A percentile compares a stretch with the other conserved stretches of the same genome.
phyloP scores from a whole-genome alignment of 2,888 invertebrate species.

The Pycnomerus fuliginosus region DNA sequence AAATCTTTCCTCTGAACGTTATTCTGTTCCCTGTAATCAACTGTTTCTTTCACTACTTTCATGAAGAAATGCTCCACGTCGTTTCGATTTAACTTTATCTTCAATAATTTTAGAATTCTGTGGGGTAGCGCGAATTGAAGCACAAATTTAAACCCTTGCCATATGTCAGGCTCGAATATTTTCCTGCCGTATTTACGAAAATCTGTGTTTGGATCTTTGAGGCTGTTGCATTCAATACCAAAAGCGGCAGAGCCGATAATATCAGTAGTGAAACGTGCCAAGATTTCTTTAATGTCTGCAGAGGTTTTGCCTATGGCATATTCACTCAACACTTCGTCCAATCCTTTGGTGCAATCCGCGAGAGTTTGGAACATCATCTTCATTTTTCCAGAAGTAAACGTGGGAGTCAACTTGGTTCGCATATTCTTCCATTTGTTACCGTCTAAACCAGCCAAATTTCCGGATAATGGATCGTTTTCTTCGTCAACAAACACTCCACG shows the following conservation, averaged over 20 bases:
- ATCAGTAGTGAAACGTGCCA: too few species aligned
- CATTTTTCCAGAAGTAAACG: too few species aligned
- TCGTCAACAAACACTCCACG: slow-evolving; percentile 61
- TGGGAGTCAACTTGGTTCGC: slow-evolving; percentile 62
- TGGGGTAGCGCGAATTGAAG: slow-evolving; percentile 25
- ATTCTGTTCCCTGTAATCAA: slow-evolving; percentile 52
- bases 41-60: too few species aligned
- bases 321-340: slow-evolving; percentile 53
- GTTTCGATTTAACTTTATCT: slow-evolving; percentile 29
- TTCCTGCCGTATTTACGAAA: slow-evolving; percentile 45
- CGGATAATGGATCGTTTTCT: slow-evolving; percentile 58
- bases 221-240: slow-evolving; percentile 59
- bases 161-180: slow-evolving; percentile 32
- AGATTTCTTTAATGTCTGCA: slow-evolving; percentile 51
- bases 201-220: slow-evolving; percentile 54
- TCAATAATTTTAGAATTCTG: slow-evolving; percentile 23
- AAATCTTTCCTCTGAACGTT: slow-evolving; percentile 56
- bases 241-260: slow-evolving; percentile 63
- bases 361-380: slow-evolving; percentile 64
- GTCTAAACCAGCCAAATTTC: slow-evolving; percentile 57
- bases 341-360: slow-evolving; percentile 56
- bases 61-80: slow-evolving; percentile 52
- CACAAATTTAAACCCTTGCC: slow-evolving; percentile 10
- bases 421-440: slow-evolving; percentile 63
- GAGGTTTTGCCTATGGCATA: slow-evolving; percentile 39